These are phyloP conservation scores for Arion vulgaris DNA, from an alignment of 1,140 invertebrate species.

Conservation along the genomic window DNA sequence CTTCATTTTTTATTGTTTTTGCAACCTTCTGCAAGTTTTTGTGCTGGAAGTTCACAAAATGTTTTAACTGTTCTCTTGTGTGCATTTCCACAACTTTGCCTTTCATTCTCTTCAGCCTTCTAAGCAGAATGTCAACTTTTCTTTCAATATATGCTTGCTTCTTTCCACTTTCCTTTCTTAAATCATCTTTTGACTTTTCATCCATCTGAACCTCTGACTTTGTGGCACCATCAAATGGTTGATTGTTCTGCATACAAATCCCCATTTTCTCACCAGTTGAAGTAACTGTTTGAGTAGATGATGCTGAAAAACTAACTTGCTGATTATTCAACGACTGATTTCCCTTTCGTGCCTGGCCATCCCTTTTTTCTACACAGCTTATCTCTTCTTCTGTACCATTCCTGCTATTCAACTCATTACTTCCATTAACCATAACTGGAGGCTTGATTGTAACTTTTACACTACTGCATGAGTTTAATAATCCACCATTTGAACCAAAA, in stretches of 20 bases:
- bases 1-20: constrained; percentile 47
- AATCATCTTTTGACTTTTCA: constrained; percentile 24
- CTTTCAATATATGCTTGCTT: constrained; percentile 80
- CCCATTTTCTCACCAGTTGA: neutral
- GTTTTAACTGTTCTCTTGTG: constrained; percentile 81
- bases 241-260: neutral
- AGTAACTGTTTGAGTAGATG: neutral
- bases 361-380: neutral
- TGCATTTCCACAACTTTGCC: constrained; percentile 82
- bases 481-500: neutral
- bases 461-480: neutral
- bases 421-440: constrained; percentile 36
- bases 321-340: neutral
- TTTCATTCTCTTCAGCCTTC: constrained; percentile 84
- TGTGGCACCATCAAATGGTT: neutral
- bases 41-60: constrained; percentile 82
- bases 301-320: neutral
- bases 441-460: neutral
- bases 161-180: constrained; percentile 40
- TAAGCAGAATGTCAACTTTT: constrained; percentile 80
- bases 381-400: neutral
- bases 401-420: constrained; percentile 15
- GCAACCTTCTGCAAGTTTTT: constrained; percentile 70
- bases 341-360: neutral
- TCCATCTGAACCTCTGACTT: constrained; percentile 1